Evolutionary conservation across 2,888 invertebrate species (phyloP), one percentile per base, ranked within the genome.

Genomic region (Lissonota sp.): DNA sequence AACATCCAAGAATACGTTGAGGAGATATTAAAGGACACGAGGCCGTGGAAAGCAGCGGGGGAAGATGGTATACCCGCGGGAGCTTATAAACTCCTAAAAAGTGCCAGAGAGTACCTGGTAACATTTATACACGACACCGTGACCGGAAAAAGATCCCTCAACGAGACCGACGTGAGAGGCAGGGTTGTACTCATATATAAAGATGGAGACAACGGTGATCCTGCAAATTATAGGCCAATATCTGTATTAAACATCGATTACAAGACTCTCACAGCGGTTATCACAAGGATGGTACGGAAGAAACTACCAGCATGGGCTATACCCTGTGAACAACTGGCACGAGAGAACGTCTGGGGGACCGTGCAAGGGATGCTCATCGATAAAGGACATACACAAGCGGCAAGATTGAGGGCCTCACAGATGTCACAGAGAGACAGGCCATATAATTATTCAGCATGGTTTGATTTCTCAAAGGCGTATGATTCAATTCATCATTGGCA

Each of bases 161-260:
- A 84, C 67, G 77, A 69, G 6, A 69, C 51, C 0, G 87, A 88
- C 53, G 81, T 81, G 8, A 78, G 84, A 57, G 86, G 82, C 4
- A 83, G 73, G 5, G 75, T 85, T 1, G 71, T 84, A 1, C 72
- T 87, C 7, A 46, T 88, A 6, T 60, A 87, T 57, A 87, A 87
- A 58, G 75, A 71, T n/a, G 86, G 86, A 0, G 84, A 85, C 49
- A 26, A 44, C 44, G 55, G 60, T 0, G 75, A 86, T 44, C 86
- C 87, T 0, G 78, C 77, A 0, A 85, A 84, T 46, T 87, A 87
- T 63, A 58, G 84, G 53, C 85, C 85, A 10, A 88, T 86, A 4
- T 80, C 85, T 0, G 58, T 88, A 3, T 72, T 88, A 7, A 88
- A 88, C 78, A 81, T 83, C 5, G 88, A 87, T 53, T 85, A 87